Evolutionary conservation across 2,888 invertebrate genomes (phyloP).

Genomic region (Sabellastarte sp.): DNA sequence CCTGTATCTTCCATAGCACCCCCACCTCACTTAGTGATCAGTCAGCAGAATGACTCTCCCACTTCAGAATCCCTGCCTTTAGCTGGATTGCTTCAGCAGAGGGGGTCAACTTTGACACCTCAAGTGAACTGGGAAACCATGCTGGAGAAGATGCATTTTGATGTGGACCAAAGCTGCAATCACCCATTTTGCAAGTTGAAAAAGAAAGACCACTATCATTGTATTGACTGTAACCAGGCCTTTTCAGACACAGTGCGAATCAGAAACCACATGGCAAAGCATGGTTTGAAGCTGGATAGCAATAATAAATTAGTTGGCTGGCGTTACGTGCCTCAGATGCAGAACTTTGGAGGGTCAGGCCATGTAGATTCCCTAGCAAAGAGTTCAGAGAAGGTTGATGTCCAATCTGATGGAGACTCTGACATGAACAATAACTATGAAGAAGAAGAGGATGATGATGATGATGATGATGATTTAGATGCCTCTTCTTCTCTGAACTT

Average conservation of each 20-base stretch:
- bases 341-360: too few species aligned
- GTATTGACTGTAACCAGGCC: slow-evolving; percentile 77
- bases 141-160: slow-evolving; percentile 47
- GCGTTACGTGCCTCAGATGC: background rate
- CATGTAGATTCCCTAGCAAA: background rate
- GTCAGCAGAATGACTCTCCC: too few species aligned
- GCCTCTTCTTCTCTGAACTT: slow-evolving; percentile 40
- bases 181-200: slow-evolving; percentile 79
- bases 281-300: slow-evolving; percentile 56
- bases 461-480: background rate
- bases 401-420: background rate
- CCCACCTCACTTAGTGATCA: too few species aligned
- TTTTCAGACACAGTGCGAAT: slow-evolving; percentile 73
- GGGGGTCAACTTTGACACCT: slow-evolving; percentile 7
- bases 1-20: too few species aligned
- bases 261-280: slow-evolving; percentile 72
- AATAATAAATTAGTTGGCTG: background rate
- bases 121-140: slow-evolving; percentile 26
- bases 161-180: slow-evolving; percentile 64
- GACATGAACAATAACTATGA: slow-evolving; percentile 9
- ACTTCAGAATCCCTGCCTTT: too few species aligned
- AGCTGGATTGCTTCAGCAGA: slow-evolving; percentile 23
- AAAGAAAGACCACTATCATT: slow-evolving; percentile 76
- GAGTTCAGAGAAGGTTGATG: background rate
- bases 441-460: slow-evolving; percentile 23